Evolutionary conservation across 2,888 invertebrate species (phyloP).

Genomic region (Amphimallon solstitiale): DNA sequence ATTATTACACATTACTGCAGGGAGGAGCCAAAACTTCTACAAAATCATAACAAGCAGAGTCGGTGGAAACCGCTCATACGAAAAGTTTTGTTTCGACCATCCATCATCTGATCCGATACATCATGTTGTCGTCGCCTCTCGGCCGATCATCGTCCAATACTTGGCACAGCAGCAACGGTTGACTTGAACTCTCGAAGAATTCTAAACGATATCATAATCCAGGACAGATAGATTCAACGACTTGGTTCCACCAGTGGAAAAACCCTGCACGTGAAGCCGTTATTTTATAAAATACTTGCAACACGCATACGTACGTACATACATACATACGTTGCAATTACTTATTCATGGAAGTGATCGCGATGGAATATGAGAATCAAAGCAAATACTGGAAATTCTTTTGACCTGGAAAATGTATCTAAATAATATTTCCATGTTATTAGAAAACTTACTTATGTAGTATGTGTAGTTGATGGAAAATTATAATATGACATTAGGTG

Average conservation of each 20-base stretch:
- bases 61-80: constrained; percentile 11
- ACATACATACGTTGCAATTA: constrained; percentile 15
- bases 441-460: too few relatives aligned
- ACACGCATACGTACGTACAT: too few relatives aligned
- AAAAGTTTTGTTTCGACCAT: constrained; percentile 46
- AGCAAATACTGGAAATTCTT: background rate
- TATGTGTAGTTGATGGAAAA: too few relatives aligned
- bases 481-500: too few relatives aligned
- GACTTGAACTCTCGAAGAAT: constrained; percentile 39
- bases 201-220: constrained; percentile 43
- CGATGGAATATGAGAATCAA: background rate
- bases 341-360: constrained; percentile 8
- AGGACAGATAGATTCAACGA: constrained; percentile 10
- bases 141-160: constrained; percentile 36
- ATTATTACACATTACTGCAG: too few relatives aligned
- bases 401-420: too few relatives aligned
- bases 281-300: constrained; percentile 12
- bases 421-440: too few relatives aligned
- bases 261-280: constrained; percentile 25
- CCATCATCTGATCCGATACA: constrained; percentile 49
- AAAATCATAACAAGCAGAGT: too few relatives aligned
- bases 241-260: constrained; percentile 9
- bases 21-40: too few relatives aligned
- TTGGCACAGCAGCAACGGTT: constrained; percentile 40
- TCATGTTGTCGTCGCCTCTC: constrained; percentile 37